Percentiles rank a stretch among this genome's conserved stretches.
These are phyloP conservation scores for Macquaria ambigua DNA, from an alignment of 2,113 vertebrate species.

Conservation along the genomic window DNA sequence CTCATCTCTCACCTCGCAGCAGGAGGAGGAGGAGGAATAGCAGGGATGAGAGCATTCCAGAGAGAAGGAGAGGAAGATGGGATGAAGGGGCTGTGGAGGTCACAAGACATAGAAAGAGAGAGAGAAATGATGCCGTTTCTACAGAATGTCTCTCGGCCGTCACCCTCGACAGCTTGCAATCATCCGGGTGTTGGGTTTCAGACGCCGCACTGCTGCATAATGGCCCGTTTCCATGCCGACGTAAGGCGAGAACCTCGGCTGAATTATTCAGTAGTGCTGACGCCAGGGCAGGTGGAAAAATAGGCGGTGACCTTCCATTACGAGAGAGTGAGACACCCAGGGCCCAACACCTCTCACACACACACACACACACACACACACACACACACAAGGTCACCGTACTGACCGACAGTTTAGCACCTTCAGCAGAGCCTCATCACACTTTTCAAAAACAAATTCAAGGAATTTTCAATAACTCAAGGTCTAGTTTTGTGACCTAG, in stretches of 20 bases:
- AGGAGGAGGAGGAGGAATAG: background rate
- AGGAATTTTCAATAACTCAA: background rate
- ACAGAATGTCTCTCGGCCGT: conserved; percentile 3
- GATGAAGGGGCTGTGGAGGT: background rate
- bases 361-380: background rate
- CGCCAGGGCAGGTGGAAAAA: conserved; percentile 55
- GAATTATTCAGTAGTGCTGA: conserved; percentile 79
- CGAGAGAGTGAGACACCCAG: background rate
- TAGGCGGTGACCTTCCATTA: conserved; percentile 60
- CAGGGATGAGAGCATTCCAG: background rate
- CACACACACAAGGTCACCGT: background rate
- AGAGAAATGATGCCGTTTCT: background rate
- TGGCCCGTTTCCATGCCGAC: conserved; percentile 59
- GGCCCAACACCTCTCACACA: background rate
- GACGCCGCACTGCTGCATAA: conserved; percentile 24
- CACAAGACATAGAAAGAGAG: background rate
- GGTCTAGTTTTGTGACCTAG: background rate
- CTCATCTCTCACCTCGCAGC: background rate
- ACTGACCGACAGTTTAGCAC: background rate
- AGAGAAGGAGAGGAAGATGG: background rate
- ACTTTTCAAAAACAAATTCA: background rate
- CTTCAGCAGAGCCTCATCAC: background rate
- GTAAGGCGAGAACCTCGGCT: conserved; percentile 68
- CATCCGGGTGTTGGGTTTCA: conserved; percentile 49
- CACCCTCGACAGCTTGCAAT: background rate